Evolutionary conservation across 2,113 vertebrate species (phyloP), one percentile per base, ranked within the genome.

Genomic region (Loxodonta africana): DNA sequence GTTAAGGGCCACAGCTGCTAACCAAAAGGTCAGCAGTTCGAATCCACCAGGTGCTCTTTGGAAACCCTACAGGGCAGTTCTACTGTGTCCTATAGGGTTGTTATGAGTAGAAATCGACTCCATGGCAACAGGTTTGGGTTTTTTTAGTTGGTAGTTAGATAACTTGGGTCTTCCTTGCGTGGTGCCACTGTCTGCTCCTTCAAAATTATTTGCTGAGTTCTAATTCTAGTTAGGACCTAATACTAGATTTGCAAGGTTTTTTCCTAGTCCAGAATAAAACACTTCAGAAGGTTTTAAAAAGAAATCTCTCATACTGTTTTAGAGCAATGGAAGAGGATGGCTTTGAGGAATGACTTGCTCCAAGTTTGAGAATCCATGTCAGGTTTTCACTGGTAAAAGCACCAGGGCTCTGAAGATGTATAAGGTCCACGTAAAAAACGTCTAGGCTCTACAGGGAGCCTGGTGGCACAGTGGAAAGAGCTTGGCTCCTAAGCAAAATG

Each of bases 201-300:
- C 15, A 87, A 86, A 84, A 63, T 65, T 86, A 77, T 84, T 37
- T 37, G 5, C 60, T 74, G 76, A 76, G 69, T 95, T 80, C 41
- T 88, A 95, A 88, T 73, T 88, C 63, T 94, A 46, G 57, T 17
- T 74, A 85, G 74, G 44, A 88, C 5, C 48, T 85, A 77, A 78
- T 65, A 26, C 10, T 65, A 80, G 8, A 53, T 63, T 62, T 71
- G 11, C 76, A 33, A 86, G 46, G 7, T 41, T 60, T 67, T 37
- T 7, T 8, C 23, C 60, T 25, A 95, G 65, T 74, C 62, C 60
- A 94, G 8, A 69, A 30, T 69, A 67, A 69, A 91, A 63, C 26
- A 80, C 71, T 83, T 78, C 69, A 76, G 2, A 76, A 18, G 65
- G 1, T 53, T 78, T 83, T 26, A 60, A 63, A 62, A 67, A 11